Percentiles rank a stretch among this genome's conserved stretches.
These are phyloP conservation scores for Ammodytes marinus DNA, from an alignment of 2,113 vertebrate species.

Conservation along the genomic window DNA sequence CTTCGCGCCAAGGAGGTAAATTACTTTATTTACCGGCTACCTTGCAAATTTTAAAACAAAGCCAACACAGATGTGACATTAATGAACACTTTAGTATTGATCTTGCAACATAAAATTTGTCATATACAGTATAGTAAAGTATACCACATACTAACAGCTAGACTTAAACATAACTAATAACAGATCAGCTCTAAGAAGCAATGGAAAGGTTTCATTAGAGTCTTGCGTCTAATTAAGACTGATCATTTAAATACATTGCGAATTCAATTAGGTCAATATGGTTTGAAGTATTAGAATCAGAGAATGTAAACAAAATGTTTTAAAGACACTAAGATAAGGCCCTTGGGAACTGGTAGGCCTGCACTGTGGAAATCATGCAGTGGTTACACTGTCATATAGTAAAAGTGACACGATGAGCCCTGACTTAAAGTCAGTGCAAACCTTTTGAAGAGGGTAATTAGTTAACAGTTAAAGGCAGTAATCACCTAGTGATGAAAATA, in stretches of 20 bases:
- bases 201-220: background rate
- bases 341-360: slow-evolving; percentile 4
- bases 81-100: background rate
- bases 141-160: background rate
- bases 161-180: background rate
- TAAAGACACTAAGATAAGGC: background rate
- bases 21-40: too few species aligned
- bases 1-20: background rate
- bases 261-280: background rate
- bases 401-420: slow-evolving; percentile 31
- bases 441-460: slow-evolving; percentile 76
- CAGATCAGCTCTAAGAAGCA: background rate
- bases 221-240: background rate
- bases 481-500: slow-evolving; percentile 67
- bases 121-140: background rate
- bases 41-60: background rate
- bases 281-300: background rate
- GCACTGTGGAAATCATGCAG: slow-evolving; percentile 25
- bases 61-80: background rate
- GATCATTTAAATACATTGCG: background rate
- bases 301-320: background rate
- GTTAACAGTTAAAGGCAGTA: slow-evolving; percentile 63
- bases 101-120: background rate
- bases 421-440: slow-evolving; percentile 53
- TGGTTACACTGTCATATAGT: slow-evolving; percentile 7